A percentile compares a stretch with the other conserved stretches of the same genome.
Evolutionary conservation across 2,797 vertebrate species (phyloP).

Genomic region (Smutsia gigantea): DNA sequence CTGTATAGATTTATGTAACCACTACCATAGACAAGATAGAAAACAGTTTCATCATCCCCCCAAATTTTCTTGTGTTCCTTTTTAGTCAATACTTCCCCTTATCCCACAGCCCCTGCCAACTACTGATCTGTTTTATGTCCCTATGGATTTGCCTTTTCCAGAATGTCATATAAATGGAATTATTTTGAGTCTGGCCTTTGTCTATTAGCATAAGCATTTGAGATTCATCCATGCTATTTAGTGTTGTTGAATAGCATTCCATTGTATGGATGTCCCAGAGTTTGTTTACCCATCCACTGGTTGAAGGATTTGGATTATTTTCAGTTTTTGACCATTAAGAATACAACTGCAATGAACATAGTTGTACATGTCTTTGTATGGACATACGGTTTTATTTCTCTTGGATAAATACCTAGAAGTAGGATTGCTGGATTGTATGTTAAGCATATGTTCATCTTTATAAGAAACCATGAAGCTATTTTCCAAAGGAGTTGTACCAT

Average conservation of each 20-base stretch:
- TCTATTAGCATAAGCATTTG: not conserved
- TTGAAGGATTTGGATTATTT: not conserved
- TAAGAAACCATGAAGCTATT: not conserved
- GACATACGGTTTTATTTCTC: not conserved
- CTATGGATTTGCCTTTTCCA: not conserved
- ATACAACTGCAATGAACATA: not conserved
- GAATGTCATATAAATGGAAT: not conserved
- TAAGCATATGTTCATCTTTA: not conserved
- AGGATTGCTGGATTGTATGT: not conserved
- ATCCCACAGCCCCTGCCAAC: not conserved
- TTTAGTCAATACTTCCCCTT: not conserved
- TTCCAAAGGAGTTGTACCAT: not conserved
- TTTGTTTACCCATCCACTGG: not conserved
- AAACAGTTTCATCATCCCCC: not conserved
- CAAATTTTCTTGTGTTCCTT: not conserved
- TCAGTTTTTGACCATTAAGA: not conserved
- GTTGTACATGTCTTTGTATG: not conserved
- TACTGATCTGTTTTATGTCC: not conserved
- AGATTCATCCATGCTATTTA: not conserved
- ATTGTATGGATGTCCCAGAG: not conserved
- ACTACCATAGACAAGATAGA: not conserved
- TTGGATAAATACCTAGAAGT: not conserved
- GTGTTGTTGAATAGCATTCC: not conserved
- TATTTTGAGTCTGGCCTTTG: not conserved
- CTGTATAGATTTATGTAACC: not conserved